Evolutionary conservation across 1,140 invertebrate species (phyloP).

Genomic region (Zaprionus ghesquierei): DNA sequence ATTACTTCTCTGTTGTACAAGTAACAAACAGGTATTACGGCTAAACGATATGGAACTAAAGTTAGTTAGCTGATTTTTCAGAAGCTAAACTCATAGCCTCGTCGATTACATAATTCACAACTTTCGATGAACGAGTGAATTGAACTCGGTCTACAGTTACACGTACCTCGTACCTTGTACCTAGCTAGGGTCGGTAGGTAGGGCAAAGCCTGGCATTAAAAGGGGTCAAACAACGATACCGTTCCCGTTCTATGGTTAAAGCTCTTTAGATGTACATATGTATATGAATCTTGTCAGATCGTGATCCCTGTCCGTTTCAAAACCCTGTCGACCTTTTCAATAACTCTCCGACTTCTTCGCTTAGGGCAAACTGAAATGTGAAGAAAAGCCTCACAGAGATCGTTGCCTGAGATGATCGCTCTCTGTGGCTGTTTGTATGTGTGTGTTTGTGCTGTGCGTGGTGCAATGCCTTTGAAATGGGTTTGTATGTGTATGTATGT

Average conservation of each 20-base stretch:
- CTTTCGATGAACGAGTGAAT: not conserved
- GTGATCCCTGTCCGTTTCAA: constrained; percentile 2
- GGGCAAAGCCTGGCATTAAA: not conserved
- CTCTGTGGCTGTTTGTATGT: not conserved
- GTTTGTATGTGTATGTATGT: constrained; percentile 3
- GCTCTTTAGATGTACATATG: not conserved
- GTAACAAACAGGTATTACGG: not conserved
- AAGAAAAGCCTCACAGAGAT: constrained; percentile 16
- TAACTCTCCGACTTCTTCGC: not conserved
- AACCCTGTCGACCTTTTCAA: constrained; percentile 19
- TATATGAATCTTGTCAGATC: too few species aligned
- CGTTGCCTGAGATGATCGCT: not conserved
- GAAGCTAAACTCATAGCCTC: not conserved
- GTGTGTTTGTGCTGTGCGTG: not conserved
- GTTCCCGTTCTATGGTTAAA: constrained; percentile 2
- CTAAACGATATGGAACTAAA: not conserved
- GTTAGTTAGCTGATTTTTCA: not conserved
- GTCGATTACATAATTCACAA: not conserved
- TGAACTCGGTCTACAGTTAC: not conserved
- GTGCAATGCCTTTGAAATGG: constrained; percentile 41
- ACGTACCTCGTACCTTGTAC: not conserved
- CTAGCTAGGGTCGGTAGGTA: too few species aligned
- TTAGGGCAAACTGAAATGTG: not conserved
- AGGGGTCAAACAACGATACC: not conserved
- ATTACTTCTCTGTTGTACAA: not conserved